Evolutionary conservation across 2,113 vertebrate genomes (phyloP), one percentile per base, ranked within the genome.

Genomic region (Cyprinodon brontotheroides): DNA sequence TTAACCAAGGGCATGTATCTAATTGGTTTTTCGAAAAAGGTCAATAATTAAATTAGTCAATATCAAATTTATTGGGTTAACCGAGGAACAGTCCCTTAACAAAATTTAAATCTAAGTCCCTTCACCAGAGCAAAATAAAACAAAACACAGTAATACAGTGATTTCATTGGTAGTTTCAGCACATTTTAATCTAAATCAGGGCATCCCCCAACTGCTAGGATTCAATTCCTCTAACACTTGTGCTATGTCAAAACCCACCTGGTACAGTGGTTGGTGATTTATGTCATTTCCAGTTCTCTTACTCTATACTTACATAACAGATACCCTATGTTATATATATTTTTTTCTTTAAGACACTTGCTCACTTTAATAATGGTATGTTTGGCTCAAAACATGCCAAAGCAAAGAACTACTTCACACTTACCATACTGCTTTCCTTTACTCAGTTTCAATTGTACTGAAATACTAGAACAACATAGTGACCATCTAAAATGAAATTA

Each of bases 371-470:
- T 70, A 79, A 78, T 81, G 4, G 80, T 53, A 77, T 15, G 22
- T 73, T 41, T 74, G 80, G 67, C 61, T 85, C 74, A 74, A 74
- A 75, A 13, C 79, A 79, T 82, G 61, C 80, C 8, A 74, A 14
- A 29, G 29, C 29, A 69, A 78, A 75, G 57, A 77, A 84, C 75
- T 78, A 83, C 76, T 78, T 71, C 66, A 79, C 67, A 40, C 74
- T 66, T 63, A 90, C 65, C 74, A 78, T 75, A 83, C 72, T 69
- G 11, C 78, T 70, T 73, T 77, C 41, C 48, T 12, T 83, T 72
- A 87, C 79, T 74, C 65, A 37, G 85, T 86, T 81, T 60, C 80
- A 87, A 65, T 87, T 77, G 88, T 80, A 84, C n/a, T 72, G 65
- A 78, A 75, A 86, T 83, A 70, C 70, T 68, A 50, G 38, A 80